Conservation (phyloP, 2,113 vertebrate genomes). For the Scomber japonicus region DNA sequence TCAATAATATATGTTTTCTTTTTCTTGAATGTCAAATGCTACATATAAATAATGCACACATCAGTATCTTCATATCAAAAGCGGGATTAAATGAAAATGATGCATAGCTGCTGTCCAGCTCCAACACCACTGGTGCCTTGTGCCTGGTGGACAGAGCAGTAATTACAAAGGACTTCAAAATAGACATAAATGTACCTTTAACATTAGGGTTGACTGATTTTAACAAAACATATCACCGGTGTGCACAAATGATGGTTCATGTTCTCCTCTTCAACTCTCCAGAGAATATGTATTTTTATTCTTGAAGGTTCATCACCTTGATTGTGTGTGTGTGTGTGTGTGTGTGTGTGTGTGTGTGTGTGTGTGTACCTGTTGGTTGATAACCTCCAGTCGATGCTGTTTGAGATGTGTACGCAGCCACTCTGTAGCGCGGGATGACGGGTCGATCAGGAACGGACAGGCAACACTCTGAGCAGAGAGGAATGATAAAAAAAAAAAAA, state of each 20-base stretch:
- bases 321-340: neutral
- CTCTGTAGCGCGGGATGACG: conserved; percentile 94
- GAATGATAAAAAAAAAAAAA: neutral
- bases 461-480: conserved; percentile 87
- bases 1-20: too few species aligned
- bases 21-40: too few species aligned
- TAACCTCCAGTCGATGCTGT: conserved; percentile 91
- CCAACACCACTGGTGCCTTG: neutral
- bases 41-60: too few species aligned
- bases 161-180: neutral
- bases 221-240: neutral
- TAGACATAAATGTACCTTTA: neutral
- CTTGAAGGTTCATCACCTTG: too few species aligned
- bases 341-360: neutral
- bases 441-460: conserved; percentile 96
- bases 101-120: too few species aligned
- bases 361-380: conserved; percentile 92
- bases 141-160: neutral
- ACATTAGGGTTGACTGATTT: conserved; percentile 1
- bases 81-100: too few species aligned
- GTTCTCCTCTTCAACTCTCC: too few species aligned
- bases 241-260: neutral
- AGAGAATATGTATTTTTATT: too few species aligned
- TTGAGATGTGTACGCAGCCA: conserved; percentile 95
- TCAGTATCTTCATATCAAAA: too few species aligned